Base-by-base conservation (phyloP, 2,888 invertebrate species). In the Stegophylla sp. region DNA sequence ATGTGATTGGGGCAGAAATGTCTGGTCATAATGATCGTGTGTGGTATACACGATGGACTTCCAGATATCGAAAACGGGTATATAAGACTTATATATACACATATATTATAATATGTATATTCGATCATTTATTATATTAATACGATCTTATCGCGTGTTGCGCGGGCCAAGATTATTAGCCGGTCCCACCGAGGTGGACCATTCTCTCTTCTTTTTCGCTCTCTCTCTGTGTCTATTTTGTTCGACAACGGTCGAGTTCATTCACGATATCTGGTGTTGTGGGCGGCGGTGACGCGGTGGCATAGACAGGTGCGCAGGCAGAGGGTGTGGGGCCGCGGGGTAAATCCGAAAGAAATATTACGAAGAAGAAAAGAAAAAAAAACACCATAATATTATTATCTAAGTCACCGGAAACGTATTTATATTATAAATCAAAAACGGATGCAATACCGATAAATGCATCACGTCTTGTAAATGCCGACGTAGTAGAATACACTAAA, bases 11-110 rank as follows among this genome's bases (percentile, higher is more conserved):
- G 67, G 75, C 77, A 69, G 45, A 79, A 79, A 69, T 61, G 79
- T 71, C 79, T 71, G 79, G 79, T 79, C 79, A 79, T 79, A 79
- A 71, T 79, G 79, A 63, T 79, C 79, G 79, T 79, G 79, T 79
- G 79, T 71, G 79, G 79, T 79, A 79, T 61, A 77, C 69, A 67
- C 71, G 79, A 79, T 79, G 71, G 79, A 79, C 79, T 71, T 79
- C 41, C 71, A 71, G 79, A 79, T 79, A 79, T 79, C 79, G 69
- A 79, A 71, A 79, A 79, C 79, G 79, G 61, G 79, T 61, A 63
- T 34, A 41, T 13, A 15, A n/a, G n/a, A n/a, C n/a, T n/a, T n/a
- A n/a, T n/a, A 23, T 56, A 10, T 63, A 51, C n/a, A 13, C 20
- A 74, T 61, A 63, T 15, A 34, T 61, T 26, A 17, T n/a, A n/a